Evolutionary conservation across 2,888 invertebrate species (phyloP).

Genomic region (Myathropa florea): DNA sequence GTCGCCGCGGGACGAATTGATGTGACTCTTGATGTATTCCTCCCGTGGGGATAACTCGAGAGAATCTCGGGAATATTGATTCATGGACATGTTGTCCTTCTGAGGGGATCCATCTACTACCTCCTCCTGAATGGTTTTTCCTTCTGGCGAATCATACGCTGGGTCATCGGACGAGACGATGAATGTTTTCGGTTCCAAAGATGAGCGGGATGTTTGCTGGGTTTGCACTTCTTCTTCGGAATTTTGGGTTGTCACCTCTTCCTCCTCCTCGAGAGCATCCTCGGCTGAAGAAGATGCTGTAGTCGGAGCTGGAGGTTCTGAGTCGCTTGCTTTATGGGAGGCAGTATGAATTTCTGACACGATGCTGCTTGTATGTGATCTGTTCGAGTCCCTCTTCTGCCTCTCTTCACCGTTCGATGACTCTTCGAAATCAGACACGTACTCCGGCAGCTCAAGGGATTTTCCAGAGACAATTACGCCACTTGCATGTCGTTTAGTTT

Average conservation of each 20-base stretch:
- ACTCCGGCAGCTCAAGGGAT: constrained; percentile 34
- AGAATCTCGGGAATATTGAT: constrained; percentile 60
- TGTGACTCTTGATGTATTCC: constrained; percentile 71
- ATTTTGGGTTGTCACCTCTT: constrained; percentile 16
- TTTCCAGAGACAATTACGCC: background rate
- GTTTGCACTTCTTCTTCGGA: constrained; percentile 22
- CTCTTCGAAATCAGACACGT: constrained; percentile 62
- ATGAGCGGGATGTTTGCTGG: background rate
- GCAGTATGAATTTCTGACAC: constrained; percentile 32
- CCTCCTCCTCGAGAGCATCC: constrained; percentile 30
- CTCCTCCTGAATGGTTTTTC: constrained; percentile 37
- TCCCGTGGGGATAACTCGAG: constrained; percentile 29
- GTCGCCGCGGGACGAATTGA: constrained; percentile 74
- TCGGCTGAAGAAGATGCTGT: constrained; percentile 18
- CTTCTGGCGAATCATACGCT: background rate
- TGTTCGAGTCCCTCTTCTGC: background rate
- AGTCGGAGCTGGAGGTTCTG: background rate
- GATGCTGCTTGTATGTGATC: constrained; percentile 41
- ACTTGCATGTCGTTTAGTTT: background rate
- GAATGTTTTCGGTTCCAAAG: constrained; percentile 44
- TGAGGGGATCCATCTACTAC: constrained; percentile 60
- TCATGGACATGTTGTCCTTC: constrained; percentile 68
- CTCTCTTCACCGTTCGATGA: constrained; percentile 36
- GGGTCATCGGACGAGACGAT: constrained; percentile 31
- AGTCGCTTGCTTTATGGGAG: constrained; percentile 16